A percentile compares a stretch with the other conserved stretches of the same genome.
These are phyloP conservation scores for Serripes groenlandicus DNA, from an alignment of 2,888 invertebrate genomes.

Conservation along the genomic window DNA sequence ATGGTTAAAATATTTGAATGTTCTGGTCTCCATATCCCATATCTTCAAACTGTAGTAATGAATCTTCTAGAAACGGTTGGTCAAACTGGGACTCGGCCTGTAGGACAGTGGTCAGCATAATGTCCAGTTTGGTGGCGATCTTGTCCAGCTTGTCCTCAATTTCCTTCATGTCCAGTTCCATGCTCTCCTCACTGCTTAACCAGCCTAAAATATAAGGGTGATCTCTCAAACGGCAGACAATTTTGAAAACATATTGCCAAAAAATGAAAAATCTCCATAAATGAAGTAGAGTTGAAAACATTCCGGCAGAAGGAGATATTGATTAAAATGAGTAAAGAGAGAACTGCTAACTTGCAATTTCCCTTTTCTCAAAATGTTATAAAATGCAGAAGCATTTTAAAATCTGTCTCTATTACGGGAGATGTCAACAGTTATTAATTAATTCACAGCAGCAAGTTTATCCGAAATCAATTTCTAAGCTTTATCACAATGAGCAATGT, in stretches of 20 bases:
- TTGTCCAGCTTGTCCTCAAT: constrained; percentile 57
- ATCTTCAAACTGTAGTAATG: not conserved
- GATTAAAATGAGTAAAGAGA: too few relatives aligned
- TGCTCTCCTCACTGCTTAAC: constrained; percentile 5
- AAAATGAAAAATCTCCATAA: not conserved
- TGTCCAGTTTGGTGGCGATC: constrained; percentile 31
- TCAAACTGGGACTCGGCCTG: constrained; percentile 7
- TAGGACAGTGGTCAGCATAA: constrained; percentile 19
- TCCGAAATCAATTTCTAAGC: too few relatives aligned
- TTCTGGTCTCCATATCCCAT: not conserved
- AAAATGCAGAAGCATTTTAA: too few relatives aligned
- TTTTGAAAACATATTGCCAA: too few relatives aligned
- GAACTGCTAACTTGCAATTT: not conserved
- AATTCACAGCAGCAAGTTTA: too few relatives aligned
- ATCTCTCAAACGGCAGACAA: too few relatives aligned
- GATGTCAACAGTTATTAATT: too few relatives aligned
- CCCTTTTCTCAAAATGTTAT: not conserved
- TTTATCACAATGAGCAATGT: too few relatives aligned
- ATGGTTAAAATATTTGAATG: too few relatives aligned
- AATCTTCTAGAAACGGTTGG: not conserved
- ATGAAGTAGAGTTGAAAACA: not conserved
- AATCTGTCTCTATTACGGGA: too few relatives aligned
- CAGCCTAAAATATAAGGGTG: constrained; percentile 14
- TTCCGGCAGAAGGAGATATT: constrained; percentile 2
- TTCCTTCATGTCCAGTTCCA: constrained; percentile 50